These are phyloP conservation scores for Bombyx mandarina DNA, from an alignment of 1,140 invertebrate genomes.

Conservation along the genomic window DNA sequence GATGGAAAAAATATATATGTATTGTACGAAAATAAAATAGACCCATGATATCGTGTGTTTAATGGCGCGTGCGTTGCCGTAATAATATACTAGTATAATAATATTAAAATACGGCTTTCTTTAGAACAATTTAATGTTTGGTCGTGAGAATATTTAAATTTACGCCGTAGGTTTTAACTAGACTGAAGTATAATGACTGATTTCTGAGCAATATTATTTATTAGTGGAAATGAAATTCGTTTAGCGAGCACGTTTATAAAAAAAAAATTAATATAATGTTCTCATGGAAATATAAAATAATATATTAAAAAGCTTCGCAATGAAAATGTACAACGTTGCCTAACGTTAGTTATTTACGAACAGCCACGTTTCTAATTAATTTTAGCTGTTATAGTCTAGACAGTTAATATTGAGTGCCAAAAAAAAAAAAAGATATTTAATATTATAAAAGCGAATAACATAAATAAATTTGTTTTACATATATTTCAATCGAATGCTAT, in stretches of 20 bases:
- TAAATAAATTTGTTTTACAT: constrained; percentile 38
- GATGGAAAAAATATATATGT: no score
- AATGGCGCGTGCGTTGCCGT: no score
- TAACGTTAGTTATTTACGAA: background rate
- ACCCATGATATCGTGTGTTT: no score
- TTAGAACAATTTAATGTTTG: constrained; percentile 21
- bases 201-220: constrained; percentile 68
- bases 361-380: background rate
- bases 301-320: constrained; percentile 2
- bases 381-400: constrained; percentile 10
- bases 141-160: constrained; percentile 7
- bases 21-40: no score
- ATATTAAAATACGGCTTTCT: constrained; percentile 2
- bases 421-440: constrained; percentile 31
- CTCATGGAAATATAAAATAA: background rate
- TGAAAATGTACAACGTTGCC: background rate
- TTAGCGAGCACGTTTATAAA: constrained; percentile 6
- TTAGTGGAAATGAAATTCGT: constrained; percentile 39
- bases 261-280: background rate
- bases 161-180: constrained; percentile 31
- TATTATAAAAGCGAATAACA: constrained; percentile 35
- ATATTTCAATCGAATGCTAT: constrained; percentile 26
- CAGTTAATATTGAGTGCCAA: constrained; percentile 44
- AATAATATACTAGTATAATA: background rate
- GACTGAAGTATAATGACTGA: constrained; percentile 63